phyloP scores from a whole-genome alignment of 2,888 invertebrate species.

The Nemoura dubitans region DNA sequence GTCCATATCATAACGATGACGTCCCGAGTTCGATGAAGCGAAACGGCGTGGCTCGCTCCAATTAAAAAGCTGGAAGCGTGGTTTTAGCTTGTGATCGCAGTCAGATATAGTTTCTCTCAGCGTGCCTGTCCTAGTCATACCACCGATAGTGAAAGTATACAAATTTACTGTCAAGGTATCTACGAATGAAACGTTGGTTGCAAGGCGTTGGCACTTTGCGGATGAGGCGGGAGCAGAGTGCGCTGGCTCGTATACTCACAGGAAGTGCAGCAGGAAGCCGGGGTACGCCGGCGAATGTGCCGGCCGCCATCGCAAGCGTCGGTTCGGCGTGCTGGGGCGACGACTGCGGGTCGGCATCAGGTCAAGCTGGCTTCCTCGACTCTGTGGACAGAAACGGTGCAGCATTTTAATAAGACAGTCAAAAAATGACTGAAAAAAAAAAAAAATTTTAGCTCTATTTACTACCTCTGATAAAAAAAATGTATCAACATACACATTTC shows the following conservation, averaged over 20 bases:
- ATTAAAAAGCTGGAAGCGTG: no score
- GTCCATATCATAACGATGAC: background rate
- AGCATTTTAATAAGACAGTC: no score
- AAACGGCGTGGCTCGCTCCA: background rate
- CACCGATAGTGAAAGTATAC: conserved; percentile 26
- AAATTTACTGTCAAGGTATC: conserved; percentile 27
- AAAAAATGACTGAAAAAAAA: no score
- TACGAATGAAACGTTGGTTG: background rate
- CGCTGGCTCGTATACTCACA: conserved; percentile 53
- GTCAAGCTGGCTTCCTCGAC: conserved; percentile 61
- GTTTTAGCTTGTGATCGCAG: background rate
- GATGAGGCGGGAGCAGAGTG: background rate
- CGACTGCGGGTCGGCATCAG: conserved; percentile 59
- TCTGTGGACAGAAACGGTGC: conserved; percentile 52
- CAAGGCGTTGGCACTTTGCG: background rate
- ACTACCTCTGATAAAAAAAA: no score
- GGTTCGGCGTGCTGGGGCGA: conserved; percentile 47
- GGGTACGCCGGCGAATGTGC: conserved; percentile 65
- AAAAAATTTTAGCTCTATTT: no score
- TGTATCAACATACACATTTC: no score
- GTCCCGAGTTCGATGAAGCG: background rate
- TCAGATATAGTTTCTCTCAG: conserved; percentile 3
- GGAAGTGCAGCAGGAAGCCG: conserved; percentile 85
- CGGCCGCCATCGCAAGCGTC: conserved; percentile 51
- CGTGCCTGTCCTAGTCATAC: background rate